phyloP scores from a whole-genome alignment of 2,888 invertebrate species.

The Troides aeacus region DNA sequence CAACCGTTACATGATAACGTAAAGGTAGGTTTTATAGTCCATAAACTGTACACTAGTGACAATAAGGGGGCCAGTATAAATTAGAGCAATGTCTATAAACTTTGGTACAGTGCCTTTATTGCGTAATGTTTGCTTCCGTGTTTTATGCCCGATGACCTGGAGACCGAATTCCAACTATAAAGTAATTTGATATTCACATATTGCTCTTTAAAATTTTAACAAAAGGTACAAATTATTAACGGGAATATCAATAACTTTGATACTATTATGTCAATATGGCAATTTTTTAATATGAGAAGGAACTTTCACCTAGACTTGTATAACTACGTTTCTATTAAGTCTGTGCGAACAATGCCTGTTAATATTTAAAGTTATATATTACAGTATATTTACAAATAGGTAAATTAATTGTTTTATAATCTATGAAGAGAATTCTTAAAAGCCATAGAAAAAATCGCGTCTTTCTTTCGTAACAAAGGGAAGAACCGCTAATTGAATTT shows the following conservation, averaged over 20 bases:
- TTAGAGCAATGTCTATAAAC: slow-evolving; percentile 24
- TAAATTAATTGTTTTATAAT: no score
- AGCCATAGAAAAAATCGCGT: neutral
- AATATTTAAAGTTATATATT: no score
- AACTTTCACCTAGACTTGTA: no score
- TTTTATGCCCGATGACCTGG: neutral
- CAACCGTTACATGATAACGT: slow-evolving; percentile 44
- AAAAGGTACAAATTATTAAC: neutral
- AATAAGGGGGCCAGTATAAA: slow-evolving; percentile 22
- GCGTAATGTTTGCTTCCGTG: neutral
- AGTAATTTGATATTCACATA: neutral
- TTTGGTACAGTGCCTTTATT: slow-evolving; percentile 5
- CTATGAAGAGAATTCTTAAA: neutral
- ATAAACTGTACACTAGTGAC: slow-evolving; percentile 22
- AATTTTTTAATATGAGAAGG: no score
- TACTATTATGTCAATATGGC: no score
- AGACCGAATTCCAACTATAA: neutral
- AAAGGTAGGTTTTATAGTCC: slow-evolving; percentile 47
- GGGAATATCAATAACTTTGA: no score
- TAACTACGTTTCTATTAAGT: no score
- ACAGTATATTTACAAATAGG: no score
- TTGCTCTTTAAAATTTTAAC: neutral
- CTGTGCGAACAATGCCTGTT: no score
- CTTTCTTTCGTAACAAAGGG: neutral
- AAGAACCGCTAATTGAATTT: neutral